Base-by-base conservation (phyloP, 2,797 vertebrate genomes). In the Eulemur rubriventer region DNA sequence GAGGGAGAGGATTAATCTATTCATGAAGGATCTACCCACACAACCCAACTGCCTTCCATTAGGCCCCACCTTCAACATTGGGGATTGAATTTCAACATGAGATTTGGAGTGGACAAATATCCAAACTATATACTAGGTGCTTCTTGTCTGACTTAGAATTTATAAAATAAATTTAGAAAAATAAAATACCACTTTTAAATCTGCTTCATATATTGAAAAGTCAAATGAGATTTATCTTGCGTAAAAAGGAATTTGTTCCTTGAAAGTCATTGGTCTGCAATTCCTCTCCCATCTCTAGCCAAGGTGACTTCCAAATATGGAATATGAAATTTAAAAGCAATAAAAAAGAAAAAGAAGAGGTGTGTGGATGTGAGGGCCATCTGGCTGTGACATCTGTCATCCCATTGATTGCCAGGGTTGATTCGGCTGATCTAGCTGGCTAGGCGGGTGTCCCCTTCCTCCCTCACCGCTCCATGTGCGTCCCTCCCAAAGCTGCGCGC, bases 161-260 rank as follows among this genome's bases (percentile, higher is more conserved):
- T 85, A 76, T 4, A 69, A 91, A 88, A 91, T 82, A 93, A 52
- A 89, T 89, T 81, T 88, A 79, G 26, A 70, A 48, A 91, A 95
- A 55, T 55, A 63, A 88, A 72, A 85, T 72, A 52, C 18, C 55
- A 86, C 55, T 93, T 82, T 35, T 43, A 92, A 94, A 79, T 78
- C 55, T 86, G 43, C 33, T 75, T 94, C 89, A 57, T 55, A 80
- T 78, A 84, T 43, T 63, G 70, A 92, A 92, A 82, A 83, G 82
- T 82, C 70, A 92, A 35, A 61, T 52, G 70, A n/a, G 41, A 78
- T 67, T 78, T 79, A 73, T 89, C 96, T 95, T 89, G 59, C 69
- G 55, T 83, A 28, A 79, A 73, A 95, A 95, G 59, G 24, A 65
- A 57, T 67, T 94, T 91, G 26, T 12, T 61, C 41, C 26, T 95